phyloP scores from a whole-genome alignment of 2,888 invertebrate genomes.

The Capitulum mitella region DNA sequence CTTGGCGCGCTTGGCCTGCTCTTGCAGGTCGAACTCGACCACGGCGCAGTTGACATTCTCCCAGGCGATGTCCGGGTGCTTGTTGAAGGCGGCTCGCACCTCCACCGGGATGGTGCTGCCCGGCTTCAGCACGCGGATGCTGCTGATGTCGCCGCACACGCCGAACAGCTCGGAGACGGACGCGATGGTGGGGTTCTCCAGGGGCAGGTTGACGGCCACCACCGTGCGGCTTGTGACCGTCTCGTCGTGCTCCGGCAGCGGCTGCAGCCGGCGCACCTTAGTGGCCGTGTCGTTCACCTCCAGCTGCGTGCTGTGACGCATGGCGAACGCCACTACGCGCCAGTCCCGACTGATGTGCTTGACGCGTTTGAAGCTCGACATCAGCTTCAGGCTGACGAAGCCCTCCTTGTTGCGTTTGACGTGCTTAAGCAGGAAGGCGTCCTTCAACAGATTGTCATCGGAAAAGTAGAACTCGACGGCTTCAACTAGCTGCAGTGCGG shows the following conservation, averaged over 20 bases:
- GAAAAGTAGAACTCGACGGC: slow-evolving; percentile 90
- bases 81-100: slow-evolving; percentile 80
- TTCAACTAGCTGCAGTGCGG: slow-evolving; percentile 32
- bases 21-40: slow-evolving; percentile 82
- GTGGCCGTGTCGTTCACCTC: slow-evolving; percentile 86
- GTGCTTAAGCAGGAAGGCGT: slow-evolving; percentile 89
- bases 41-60: slow-evolving; percentile 62
- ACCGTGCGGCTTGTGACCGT: slow-evolving; percentile 87
- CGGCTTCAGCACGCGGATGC: slow-evolving; percentile 77
- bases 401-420: slow-evolving; percentile 92
- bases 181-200: slow-evolving; percentile 77
- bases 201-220: slow-evolving; percentile 74
- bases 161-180: slow-evolving; percentile 85
- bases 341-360: slow-evolving; percentile 91
- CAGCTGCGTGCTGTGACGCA: slow-evolving; percentile 64
- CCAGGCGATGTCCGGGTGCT: slow-evolving; percentile 78
- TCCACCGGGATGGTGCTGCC: slow-evolving; percentile 86
- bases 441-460: slow-evolving; percentile 88
- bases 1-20: slow-evolving; percentile 72
- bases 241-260: slow-evolving; percentile 82
- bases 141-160: slow-evolving; percentile 78
- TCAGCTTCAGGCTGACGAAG: slow-evolving; percentile 85
- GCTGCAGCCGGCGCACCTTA: slow-evolving; percentile 74
- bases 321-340: slow-evolving; percentile 80
- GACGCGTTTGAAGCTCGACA: slow-evolving; percentile 90